Percentiles rank a stretch among this genome's conserved stretches.
phyloP scores from a whole-genome alignment of 92 coral and sea anemone genomes.

The Porites rus region DNA sequence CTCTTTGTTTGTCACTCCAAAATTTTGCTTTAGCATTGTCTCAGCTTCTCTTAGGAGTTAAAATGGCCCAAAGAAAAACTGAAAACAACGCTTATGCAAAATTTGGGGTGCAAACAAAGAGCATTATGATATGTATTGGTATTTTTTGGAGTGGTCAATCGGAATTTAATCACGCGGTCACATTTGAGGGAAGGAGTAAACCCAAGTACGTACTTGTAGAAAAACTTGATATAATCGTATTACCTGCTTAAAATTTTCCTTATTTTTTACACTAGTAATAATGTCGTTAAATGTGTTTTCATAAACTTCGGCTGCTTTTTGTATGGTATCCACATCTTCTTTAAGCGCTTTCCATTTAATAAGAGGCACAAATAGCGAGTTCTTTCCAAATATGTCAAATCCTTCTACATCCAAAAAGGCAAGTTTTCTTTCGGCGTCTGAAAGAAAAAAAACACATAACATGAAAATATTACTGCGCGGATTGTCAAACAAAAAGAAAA shows the following conservation, averaged over 20 bases:
- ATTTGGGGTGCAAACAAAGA: too few species aligned
- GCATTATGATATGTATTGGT: too few species aligned
- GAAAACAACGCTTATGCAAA: too few species aligned
- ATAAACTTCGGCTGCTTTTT: neutral
- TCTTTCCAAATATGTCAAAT: slow-evolving; percentile 14
- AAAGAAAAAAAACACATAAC: neutral
- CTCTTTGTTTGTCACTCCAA: too few species aligned
- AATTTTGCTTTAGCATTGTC: too few species aligned
- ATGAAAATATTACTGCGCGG: neutral
- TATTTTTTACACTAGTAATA: neutral
- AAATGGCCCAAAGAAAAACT: too few species aligned
- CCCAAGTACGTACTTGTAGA: too few species aligned
- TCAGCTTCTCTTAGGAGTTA: too few species aligned
- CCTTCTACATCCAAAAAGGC: neutral
- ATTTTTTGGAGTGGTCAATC: too few species aligned
- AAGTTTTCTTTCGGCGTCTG: slow-evolving; percentile 4
- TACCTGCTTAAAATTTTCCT: neutral
- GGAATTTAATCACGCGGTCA: too few species aligned
- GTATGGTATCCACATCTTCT: neutral
- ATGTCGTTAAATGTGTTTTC: neutral
- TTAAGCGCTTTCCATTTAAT: neutral
- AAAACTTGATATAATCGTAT: neutral
- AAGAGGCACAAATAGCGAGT: neutral
- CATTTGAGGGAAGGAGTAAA: too few species aligned
- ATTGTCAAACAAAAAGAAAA: neutral